Evolutionary conservation across 2,113 vertebrate species (phyloP).

Genomic region (Platichthys flesus): DNA sequence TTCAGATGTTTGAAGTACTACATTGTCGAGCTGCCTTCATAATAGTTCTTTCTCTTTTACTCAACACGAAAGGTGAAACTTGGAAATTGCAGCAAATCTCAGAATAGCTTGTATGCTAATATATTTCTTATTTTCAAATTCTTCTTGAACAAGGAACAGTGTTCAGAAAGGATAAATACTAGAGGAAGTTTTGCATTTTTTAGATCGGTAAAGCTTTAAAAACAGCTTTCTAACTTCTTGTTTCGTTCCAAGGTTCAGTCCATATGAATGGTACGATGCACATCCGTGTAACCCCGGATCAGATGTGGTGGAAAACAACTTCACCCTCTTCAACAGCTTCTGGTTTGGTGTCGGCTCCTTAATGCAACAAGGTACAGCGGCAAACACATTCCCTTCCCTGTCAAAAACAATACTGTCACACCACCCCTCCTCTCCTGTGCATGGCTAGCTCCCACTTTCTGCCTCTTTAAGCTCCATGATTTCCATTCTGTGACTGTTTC

Average conservation of each 20-base stretch:
- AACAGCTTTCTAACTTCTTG: constrained; percentile 5
- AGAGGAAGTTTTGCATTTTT: constrained; percentile 1
- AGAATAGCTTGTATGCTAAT: constrained; percentile 9
- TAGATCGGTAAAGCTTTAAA: neutral
- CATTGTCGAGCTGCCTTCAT: neutral
- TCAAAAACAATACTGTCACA: constrained; percentile 57
- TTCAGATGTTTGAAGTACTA: constrained; percentile 3
- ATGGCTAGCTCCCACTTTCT: constrained; percentile 33
- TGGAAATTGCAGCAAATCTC: constrained; percentile 10
- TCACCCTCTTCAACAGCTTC: constrained; percentile 98
- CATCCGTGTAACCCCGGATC: constrained; percentile 97
- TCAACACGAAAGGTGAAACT: constrained; percentile 20
- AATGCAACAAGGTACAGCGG: constrained; percentile 95
- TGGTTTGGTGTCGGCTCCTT: constrained; percentile 98
- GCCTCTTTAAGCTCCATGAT: constrained; percentile 65
- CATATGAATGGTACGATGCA: constrained; percentile 97
- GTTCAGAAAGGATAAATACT: neutral
- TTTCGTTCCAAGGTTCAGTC: constrained; percentile 89
- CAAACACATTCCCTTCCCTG: constrained; percentile 21
- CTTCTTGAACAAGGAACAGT: neutral
- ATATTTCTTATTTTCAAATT: neutral
- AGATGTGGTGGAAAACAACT: constrained; percentile 97
- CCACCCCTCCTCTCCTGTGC: constrained; percentile 6
- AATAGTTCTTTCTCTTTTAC: neutral
- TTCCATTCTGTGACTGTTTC: constrained; percentile 69